Base-by-base conservation (phyloP, 2,797 vertebrate genomes). In the Alca torda region DNA sequence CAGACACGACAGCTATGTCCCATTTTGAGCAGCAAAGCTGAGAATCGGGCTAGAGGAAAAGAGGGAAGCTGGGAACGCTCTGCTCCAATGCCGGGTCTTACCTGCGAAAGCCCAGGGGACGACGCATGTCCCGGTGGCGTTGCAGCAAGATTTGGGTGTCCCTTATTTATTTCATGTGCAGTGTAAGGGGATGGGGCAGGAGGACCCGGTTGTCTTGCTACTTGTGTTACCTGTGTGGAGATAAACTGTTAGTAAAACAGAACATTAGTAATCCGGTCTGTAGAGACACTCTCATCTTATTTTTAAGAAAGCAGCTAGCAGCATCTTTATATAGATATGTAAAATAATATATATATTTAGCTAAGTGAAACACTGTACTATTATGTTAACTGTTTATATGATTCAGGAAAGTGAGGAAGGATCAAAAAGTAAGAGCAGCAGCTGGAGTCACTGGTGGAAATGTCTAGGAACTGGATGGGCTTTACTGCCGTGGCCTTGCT, bases 91-190 rank as follows among this genome's bases (percentile, higher is more conserved):
- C 97, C 95, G 98, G 97, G 93, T 97, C 98, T 99, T 99, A 99
- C 99, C 99, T 99, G 99, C 98, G 99, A 99, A 96, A 99, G 99
- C 96, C 99, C 98, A 79, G 99, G 98, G 95, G 99, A 99, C 93
- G 99, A 98, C 57, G 99, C 98, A 97, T 99, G 99, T 97, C 99
- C 99, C 35, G 99, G 99, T 37, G 99, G 99, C 9, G 99, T 99
- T 89, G 98, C 99, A 68, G 98, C 98, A 97, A 99, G 98, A 96
- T 98, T 99, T 37, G 99, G 99, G 97, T 99, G 99, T 98, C 99
- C 99, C 98, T 99, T 99, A 98, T 98, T 98, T 98, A 99, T 98
- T 98, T 99, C 99, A 96, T 99, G 99, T 97, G 99, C 97, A 97
- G 98, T 97, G 95, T 99, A 99, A 91, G 98, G 98, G 97, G 98